Evolutionary conservation across 2,888 invertebrate species (phyloP), one percentile per base, ranked within the genome.

Genomic region (Aproaerema taeniolella): DNA sequence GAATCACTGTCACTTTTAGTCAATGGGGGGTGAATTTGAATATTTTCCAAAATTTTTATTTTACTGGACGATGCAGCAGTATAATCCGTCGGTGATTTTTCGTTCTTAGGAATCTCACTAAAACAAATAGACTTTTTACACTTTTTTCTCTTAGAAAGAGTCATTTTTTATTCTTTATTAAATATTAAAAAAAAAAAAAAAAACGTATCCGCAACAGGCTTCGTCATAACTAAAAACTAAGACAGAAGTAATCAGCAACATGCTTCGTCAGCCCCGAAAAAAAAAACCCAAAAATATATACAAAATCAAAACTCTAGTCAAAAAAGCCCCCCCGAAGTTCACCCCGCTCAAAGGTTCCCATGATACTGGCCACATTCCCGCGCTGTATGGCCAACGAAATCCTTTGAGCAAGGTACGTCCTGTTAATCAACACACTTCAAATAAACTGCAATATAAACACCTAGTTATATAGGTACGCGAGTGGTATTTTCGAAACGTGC

Each of bases 1-100:
- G 34, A 34, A 24, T 34, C 34, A 34, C 34, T 34, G n/a, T 26
- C 33, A 8, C 20, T 20, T 4, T 20, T 20, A 6, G 4, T 20
- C 4, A 33, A 39, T 14, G 39, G 33, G 11, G 39, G 33, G 25
- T 20, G 28, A 33, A 33, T 39, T 39, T 16, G 33, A 39, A 39
- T 20, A 30, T 39, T 33, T 34, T 39, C 39, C 34, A 39, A 39
- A 28, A 39, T 39, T 39, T 39, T 39, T 39, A 39, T 40, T 30
- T 34, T 40, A 30, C 40, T 40, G 30, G 40, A 34, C 34, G 40
- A 34, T 40, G 40, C 13, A 40, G 20, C 20, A 20, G 4, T 20
- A 20, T 20, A 6, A 20, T n/a, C n/a, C n/a, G n/a, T n/a, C n/a
- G n/a, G n/a, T n/a, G 20, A 6, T 20, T 20, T 20, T 6, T 20